Conservation (phyloP, 2,888 invertebrate species). For the Acleris cristana region DNA sequence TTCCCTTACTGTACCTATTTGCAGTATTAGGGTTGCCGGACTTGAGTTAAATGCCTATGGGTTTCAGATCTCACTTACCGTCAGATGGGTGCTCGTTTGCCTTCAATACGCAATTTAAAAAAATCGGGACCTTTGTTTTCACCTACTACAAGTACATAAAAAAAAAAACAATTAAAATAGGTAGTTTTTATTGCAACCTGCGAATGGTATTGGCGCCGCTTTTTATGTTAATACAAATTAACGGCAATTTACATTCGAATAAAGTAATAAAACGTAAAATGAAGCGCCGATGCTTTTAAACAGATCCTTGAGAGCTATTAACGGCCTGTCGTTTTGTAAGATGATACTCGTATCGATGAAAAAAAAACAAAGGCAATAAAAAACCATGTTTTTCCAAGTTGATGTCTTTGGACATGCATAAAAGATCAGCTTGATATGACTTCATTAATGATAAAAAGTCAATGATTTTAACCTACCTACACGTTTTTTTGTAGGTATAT, state of each 20-base stretch:
- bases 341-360: conserved; percentile 45
- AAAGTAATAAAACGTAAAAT: conserved; percentile 58
- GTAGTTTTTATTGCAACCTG: conserved; percentile 41
- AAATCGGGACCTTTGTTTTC: no score
- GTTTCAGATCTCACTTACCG: no score
- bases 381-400: conserved; percentile 42
- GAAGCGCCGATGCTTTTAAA: conserved; percentile 56
- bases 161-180: background rate
- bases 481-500: no score
- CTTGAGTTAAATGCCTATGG: no score
- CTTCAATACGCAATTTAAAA: no score
- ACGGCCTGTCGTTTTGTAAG: conserved; percentile 43
- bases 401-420: conserved; percentile 45
- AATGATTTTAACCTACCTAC: background rate
- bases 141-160: background rate
- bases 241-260: conserved; percentile 58
- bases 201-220: conserved; percentile 51
- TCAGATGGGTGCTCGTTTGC: no score
- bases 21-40: no score
- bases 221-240: conserved; percentile 53
- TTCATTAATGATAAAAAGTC: conserved; percentile 10
- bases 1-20: no score
- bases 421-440: conserved; percentile 38
- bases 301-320: conserved; percentile 55
- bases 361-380: conserved; percentile 54